Evolutionary conservation across 2,797 vertebrate genomes (phyloP).

Genomic region (Fringilla coelebs): DNA sequence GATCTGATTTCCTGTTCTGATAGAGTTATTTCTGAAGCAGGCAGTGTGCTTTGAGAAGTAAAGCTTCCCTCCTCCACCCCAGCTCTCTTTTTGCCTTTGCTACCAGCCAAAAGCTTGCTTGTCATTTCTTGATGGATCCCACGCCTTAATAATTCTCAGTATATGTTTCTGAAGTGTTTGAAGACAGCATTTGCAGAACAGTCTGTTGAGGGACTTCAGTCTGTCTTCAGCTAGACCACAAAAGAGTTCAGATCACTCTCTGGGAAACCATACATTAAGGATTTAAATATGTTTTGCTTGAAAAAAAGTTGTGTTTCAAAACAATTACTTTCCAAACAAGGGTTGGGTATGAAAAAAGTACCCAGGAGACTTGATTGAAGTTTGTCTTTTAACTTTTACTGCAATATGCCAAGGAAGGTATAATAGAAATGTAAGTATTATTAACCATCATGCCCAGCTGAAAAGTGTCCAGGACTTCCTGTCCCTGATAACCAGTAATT

Average conservation of each 20-base stretch:
- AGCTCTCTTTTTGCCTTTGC: conserved; percentile 4
- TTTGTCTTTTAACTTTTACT: not conserved
- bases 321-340: not conserved
- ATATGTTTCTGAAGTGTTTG: not conserved
- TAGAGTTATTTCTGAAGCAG: not conserved
- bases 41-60: not conserved
- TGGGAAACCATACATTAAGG: not conserved
- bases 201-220: not conserved
- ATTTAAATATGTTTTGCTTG: not conserved
- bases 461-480: not conserved
- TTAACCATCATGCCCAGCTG: not conserved
- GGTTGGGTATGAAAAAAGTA: not conserved
- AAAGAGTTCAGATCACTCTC: not conserved
- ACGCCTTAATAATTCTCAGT: not conserved
- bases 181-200: not conserved
- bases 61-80: not conserved
- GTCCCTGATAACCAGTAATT: not conserved
- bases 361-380: not conserved
- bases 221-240: not conserved
- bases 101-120: not conserved
- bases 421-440: not conserved
- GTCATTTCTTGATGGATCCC: conserved; percentile 10
- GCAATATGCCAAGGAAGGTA: not conserved
- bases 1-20: not conserved
- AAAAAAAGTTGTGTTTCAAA: not conserved